Percentiles rank a stretch among this genome's conserved stretches.
These are phyloP conservation scores for Latrodectus hesperus DNA, from an alignment of 2,888 invertebrate species.

Conservation along the genomic window DNA sequence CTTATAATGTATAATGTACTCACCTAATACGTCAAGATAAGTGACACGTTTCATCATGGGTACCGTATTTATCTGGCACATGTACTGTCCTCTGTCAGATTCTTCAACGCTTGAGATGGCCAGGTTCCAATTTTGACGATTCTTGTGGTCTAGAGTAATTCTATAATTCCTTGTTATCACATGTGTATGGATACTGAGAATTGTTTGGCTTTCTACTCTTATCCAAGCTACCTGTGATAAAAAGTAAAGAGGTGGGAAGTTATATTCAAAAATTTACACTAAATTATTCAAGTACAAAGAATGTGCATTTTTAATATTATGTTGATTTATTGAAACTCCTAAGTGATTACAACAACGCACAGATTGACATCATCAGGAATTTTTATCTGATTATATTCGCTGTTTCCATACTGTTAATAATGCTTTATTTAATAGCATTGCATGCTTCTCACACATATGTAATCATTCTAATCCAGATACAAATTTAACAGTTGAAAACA, in stretches of 20 bases:
- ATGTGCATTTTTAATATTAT: no score
- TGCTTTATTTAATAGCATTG: no score
- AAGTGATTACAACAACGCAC: no score
- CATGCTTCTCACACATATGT: no score
- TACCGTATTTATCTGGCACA: constrained; percentile 82
- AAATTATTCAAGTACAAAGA: not conserved
- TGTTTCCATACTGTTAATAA: no score
- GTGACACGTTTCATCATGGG: constrained; percentile 92
- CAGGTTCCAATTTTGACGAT: constrained; percentile 76
- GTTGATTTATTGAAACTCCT: no score
- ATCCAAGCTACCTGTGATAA: constrained; percentile 70
- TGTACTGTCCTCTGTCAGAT: constrained; percentile 91
- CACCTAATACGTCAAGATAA: constrained; percentile 92
- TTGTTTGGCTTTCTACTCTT: constrained; percentile 67
- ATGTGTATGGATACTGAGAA: constrained; percentile 68
- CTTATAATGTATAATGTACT: not conserved
- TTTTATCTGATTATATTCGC: no score
- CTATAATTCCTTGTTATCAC: constrained; percentile 68
- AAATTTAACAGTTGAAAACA: no score
- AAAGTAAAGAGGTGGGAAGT: not conserved
- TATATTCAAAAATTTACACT: not conserved
- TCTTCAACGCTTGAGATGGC: constrained; percentile 93
- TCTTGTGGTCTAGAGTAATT: constrained; percentile 69
- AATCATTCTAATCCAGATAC: no score
- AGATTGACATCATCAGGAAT: no score